These are phyloP conservation scores for Myxocyprinus asiaticus DNA, from an alignment of 2,113 vertebrate species.

Conservation along the genomic window DNA sequence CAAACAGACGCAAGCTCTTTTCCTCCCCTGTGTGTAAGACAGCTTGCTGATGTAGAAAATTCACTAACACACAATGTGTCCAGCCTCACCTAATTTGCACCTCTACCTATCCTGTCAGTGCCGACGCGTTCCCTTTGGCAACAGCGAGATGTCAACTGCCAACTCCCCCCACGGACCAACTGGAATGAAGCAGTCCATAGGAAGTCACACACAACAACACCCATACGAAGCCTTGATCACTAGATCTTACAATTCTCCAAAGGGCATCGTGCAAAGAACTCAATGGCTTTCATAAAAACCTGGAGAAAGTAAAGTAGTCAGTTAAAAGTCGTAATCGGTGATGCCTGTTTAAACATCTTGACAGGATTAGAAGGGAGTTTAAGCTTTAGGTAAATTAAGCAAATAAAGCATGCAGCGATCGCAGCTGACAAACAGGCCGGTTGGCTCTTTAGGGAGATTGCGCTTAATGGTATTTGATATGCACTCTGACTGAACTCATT, in stretches of 20 bases:
- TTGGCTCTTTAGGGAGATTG: slow-evolving; percentile 77
- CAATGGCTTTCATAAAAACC: slow-evolving; percentile 35
- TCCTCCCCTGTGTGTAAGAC: slow-evolving; percentile 45
- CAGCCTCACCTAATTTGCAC: slow-evolving; percentile 78
- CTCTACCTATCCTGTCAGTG: slow-evolving; percentile 66
- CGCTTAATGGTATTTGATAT: slow-evolving; percentile 79
- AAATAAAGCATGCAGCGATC: slow-evolving; percentile 79
- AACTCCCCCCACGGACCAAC: slow-evolving; percentile 16
- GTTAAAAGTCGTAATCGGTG: slow-evolving; percentile 62
- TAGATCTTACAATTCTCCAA: slow-evolving; percentile 10
- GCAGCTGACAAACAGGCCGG: slow-evolving; percentile 78
- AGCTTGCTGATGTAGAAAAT: slow-evolving; percentile 42
- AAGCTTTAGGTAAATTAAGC: slow-evolving; percentile 72
- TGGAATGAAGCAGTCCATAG: slow-evolving; percentile 34
- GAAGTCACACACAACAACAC: slow-evolving; percentile 24
- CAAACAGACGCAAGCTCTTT: slow-evolving; percentile 30
- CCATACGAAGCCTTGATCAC: background rate
- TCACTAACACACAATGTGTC: slow-evolving; percentile 65
- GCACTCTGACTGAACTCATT: slow-evolving; percentile 75
- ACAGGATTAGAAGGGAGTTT: slow-evolving; percentile 77
- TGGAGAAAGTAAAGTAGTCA: background rate
- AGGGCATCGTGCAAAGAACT: background rate
- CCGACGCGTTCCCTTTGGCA: slow-evolving; percentile 64
- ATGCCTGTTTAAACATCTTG: slow-evolving; percentile 74
- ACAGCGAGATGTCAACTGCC: slow-evolving; percentile 66